phyloP scores from a whole-genome alignment of 2,888 invertebrate genomes.

The Protophormia terraenovae region DNA sequence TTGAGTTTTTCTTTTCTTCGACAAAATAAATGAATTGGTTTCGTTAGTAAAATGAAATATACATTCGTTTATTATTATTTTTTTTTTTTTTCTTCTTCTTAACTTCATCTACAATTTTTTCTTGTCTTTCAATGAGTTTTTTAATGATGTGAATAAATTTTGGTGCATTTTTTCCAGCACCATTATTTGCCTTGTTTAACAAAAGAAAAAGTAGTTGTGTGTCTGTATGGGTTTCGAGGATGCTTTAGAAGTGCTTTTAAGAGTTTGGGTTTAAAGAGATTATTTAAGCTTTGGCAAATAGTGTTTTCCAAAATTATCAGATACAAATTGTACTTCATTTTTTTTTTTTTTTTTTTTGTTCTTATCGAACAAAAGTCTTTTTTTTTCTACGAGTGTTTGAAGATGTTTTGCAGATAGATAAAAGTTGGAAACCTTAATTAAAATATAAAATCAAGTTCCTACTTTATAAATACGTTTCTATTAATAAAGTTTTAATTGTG shows the following conservation, averaged over 20 bases:
- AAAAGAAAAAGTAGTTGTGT: background rate
- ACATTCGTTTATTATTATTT: background rate
- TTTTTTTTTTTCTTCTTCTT: background rate
- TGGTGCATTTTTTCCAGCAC: background rate
- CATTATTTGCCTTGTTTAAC: background rate
- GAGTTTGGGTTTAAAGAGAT: background rate
- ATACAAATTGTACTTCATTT: constrained; percentile 1
- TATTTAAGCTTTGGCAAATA: constrained; percentile 11
- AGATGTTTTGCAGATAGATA: background rate
- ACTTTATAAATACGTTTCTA: no score
- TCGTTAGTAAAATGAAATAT: constrained; percentile 49
- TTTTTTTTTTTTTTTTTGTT: background rate
- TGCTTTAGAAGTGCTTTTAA: constrained; percentile 22
- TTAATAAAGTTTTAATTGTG: no score
- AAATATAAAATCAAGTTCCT: background rate
- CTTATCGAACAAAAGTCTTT: no score
- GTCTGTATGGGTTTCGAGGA: background rate
- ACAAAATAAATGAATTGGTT: constrained; percentile 51
- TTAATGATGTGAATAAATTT: constrained; percentile 56
- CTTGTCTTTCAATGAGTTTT: constrained; percentile 38
- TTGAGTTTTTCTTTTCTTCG: background rate
- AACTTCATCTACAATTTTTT: constrained; percentile 30
- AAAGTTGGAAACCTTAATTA: background rate
- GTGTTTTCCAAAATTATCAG: constrained; percentile 3
- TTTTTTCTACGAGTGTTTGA: no score